Conservation (phyloP, 2,888 invertebrate genomes). For the Ecdyonurus torrentis region DNA sequence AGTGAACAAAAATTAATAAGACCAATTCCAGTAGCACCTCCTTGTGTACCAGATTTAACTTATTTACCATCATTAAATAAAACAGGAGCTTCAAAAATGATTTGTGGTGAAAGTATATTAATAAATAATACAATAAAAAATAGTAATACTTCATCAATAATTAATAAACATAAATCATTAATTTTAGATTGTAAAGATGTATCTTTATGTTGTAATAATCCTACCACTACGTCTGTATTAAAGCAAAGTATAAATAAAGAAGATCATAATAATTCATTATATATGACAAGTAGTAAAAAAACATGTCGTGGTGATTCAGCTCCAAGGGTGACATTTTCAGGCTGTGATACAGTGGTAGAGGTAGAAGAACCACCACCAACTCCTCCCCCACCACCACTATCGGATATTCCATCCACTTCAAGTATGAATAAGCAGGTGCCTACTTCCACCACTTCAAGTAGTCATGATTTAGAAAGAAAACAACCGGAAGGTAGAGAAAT, state of each 20-base stretch:
- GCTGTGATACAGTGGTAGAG: not conserved
- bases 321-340: not conserved
- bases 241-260: too few species aligned
- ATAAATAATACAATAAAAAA: not conserved
- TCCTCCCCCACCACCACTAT: not conserved
- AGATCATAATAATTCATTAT: too few species aligned
- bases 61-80: not conserved
- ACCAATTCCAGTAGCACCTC: not conserved
- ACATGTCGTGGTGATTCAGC: not conserved
- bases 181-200: not conserved
- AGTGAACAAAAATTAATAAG: too few species aligned
- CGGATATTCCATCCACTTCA: not conserved
- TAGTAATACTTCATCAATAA: not conserved
- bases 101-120: not conserved
- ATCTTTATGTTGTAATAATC: not conserved
- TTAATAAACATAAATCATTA: not conserved
- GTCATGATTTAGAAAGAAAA: slow-evolving; percentile 17
- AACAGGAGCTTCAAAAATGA: not conserved
- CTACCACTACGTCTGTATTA: not conserved
- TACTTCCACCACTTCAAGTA: not conserved
- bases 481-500: slow-evolving; percentile 25
- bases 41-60: not conserved
- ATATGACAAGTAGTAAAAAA: too few species aligned
- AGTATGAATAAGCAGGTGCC: not conserved
- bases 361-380: not conserved